Evolutionary conservation across 2,113 vertebrate genomes (phyloP), one percentile per base, ranked within the genome.

Genomic region (Antennarius striatus): DNA sequence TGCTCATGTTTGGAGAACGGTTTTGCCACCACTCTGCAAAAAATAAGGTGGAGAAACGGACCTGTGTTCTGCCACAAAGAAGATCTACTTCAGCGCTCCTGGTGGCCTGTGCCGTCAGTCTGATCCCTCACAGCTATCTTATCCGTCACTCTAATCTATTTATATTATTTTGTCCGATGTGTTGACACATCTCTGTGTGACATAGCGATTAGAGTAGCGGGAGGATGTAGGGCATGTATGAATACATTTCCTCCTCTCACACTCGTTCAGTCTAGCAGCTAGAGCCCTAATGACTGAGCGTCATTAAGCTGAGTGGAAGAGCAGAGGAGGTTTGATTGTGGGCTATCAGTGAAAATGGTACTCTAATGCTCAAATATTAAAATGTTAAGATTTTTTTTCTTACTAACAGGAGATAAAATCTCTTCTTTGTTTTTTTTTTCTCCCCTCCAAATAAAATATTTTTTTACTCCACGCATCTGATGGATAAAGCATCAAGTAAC

Each of bases 201-300:
- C 85, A 75, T 50, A 43, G 77, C 78, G 86, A 84, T 85, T 82
- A 86, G 76, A 77, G 73, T 79, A 74, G 84, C 83, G 88, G 68
- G 72, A 88, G 88, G 82, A 90, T 86, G 80, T 87, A 87, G 88
- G 81, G 68, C 85, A 90, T 56, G 49, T 77, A 66, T 73, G 83
- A 90, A 86, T 87, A 85, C 67, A 85, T 86, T 82, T 81, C 68
- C 67, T 82, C 48, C 78, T 79, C 81, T 56, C 63, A 4, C 60
- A 52, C 74, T 84, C 68, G 78, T 86, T 86, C 84, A 75, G 69
- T 67, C 71, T 45, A 67, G 74, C 68, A 75, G 80, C 81, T 64
- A 57, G 77, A 83, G 78, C 68, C 66, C 68, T 84, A 75, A 60
- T 81, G 88, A 89, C 57, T 58, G 80, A 58, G 77, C 58, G 80